These are phyloP conservation scores for Agrilus planipennis DNA, from an alignment of 1,140 invertebrate genomes.

Conservation along the genomic window DNA sequence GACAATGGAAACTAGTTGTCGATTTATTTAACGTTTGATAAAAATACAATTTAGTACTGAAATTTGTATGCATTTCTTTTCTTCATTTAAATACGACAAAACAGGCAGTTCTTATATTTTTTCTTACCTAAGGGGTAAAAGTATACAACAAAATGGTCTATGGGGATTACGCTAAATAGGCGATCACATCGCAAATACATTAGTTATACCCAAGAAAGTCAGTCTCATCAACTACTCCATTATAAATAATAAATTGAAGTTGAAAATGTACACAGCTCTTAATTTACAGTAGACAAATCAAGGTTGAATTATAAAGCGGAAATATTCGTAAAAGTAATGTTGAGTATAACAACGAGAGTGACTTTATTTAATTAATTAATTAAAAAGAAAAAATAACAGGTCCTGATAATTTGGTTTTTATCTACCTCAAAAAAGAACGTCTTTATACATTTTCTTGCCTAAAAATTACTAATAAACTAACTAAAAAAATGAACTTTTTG, in stretches of 20 bases:
- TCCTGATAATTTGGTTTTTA: not conserved
- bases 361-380: not conserved
- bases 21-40: conserved; percentile 15
- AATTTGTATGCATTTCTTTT: conserved; percentile 15
- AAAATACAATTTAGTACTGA: conserved; percentile 14
- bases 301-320: not conserved
- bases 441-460: too few relatives aligned
- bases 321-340: not conserved
- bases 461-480: too few relatives aligned
- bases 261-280: not conserved
- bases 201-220: conserved; percentile 13
- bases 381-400: not conserved
- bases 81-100: conserved; percentile 11
- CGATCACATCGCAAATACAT: conserved; percentile 7
- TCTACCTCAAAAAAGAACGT: too few relatives aligned
- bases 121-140: not conserved
- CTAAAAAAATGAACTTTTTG: too few relatives aligned
- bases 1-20: conserved; percentile 1
- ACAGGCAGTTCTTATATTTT: not conserved
- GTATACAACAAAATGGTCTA: conserved; percentile 8
- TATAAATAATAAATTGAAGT: too few relatives aligned
- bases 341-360: not conserved
- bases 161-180: conserved; percentile 5
- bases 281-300: not conserved
- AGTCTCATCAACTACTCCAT: conserved; percentile 12